A percentile compares a stretch with the other conserved stretches of the same genome.
Evolutionary conservation across 1,140 invertebrate genomes (phyloP).

Genomic region (Acromyrmex heyeri): DNA sequence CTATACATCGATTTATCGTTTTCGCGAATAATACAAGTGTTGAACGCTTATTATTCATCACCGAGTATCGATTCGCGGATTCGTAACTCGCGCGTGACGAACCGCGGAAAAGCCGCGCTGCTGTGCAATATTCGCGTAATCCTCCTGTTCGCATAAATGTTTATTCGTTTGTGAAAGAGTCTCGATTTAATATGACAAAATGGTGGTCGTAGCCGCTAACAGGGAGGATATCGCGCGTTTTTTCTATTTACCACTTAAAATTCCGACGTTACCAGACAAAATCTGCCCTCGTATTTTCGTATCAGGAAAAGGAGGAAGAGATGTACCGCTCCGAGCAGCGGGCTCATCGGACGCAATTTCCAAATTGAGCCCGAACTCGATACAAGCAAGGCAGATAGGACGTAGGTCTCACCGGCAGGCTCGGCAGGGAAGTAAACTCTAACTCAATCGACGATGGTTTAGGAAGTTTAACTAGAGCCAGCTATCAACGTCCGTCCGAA

Average conservation of each 20-base stretch:
- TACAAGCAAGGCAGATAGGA: conserved; percentile 61
- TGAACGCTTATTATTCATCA: conserved; percentile 41
- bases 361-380: conserved; percentile 75
- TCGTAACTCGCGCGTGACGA: conserved; percentile 2
- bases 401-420: conserved; percentile 68
- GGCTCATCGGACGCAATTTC: conserved; percentile 67
- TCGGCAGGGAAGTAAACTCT: conserved; percentile 71
- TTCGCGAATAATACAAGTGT: conserved; percentile 42
- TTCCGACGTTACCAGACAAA: conserved; percentile 29
- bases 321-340: conserved; percentile 47
- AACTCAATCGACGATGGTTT: conserved; percentile 75
- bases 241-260: conserved; percentile 49
- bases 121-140: conserved; percentile 6
- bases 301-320: not conserved
- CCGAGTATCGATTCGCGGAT: not conserved
- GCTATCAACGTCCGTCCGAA: conserved; percentile 76
- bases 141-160: conserved; percentile 28
- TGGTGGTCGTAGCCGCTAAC: not conserved
- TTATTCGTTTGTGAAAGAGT: conserved; percentile 8
- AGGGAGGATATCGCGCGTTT: conserved; percentile 14
- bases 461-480: conserved; percentile 75
- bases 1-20: conserved; percentile 12
- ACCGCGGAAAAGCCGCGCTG: conserved; percentile 16
- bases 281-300: conserved; percentile 64
- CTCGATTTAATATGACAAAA: conserved; percentile 22